Percentiles rank a stretch among this genome's conserved stretches.
Evolutionary conservation across 2,113 vertebrate species (phyloP).

Genomic region (Dromiciops gliroides): DNA sequence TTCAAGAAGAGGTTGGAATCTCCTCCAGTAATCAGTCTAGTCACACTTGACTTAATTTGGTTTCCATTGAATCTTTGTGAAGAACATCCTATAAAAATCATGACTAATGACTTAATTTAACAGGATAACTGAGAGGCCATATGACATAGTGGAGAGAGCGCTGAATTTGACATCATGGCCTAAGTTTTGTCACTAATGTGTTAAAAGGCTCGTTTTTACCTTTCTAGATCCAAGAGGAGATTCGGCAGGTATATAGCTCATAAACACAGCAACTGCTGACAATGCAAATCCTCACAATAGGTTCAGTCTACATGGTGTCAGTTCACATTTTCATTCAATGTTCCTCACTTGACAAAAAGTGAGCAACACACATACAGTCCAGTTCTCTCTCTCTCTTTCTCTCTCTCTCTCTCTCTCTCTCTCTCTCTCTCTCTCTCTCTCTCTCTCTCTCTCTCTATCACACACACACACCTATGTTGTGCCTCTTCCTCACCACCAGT

Average conservation of each 20-base stretch:
- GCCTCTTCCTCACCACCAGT: background rate
- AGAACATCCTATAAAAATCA: background rate
- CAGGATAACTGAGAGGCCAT: background rate
- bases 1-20: background rate
- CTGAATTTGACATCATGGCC: background rate
- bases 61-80: background rate
- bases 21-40: slow-evolving; percentile 1
- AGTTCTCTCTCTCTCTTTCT: too few species aligned
- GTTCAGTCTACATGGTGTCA: background rate
- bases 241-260: background rate
- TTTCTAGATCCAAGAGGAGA: background rate
- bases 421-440: too few species aligned
- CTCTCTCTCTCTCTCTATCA: too few species aligned
- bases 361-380: background rate
- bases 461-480: accelerated
- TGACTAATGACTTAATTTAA: slow-evolving; percentile 1
- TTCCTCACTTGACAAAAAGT: background rate
- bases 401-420: too few species aligned
- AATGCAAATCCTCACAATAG: background rate
- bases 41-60: background rate
- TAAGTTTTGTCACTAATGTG: slow-evolving; percentile 7
- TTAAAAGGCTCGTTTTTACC: background rate
- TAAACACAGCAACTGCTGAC: background rate
- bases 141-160: background rate
- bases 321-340: background rate